Base-by-base conservation (phyloP, 2,797 vertebrate genomes). In the Enteromius fasciolatus region DNA sequence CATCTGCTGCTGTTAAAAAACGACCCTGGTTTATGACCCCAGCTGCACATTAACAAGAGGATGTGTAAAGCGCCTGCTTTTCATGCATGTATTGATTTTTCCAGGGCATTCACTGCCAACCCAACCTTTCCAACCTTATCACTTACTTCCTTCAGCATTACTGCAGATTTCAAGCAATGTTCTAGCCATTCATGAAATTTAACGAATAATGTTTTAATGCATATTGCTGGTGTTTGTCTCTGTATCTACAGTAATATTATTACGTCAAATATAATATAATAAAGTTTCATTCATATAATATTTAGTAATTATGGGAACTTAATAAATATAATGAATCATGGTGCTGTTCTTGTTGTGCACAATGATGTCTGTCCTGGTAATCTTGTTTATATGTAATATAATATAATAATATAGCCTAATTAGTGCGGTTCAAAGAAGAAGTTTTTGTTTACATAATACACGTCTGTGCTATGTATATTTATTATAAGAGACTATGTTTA, bases 21-120 rank as follows among this genome's bases (percentile, higher is more conserved):
- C 18, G 5, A 36, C 70, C 48, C 18, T 10, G 48, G 23, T 66
- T 59, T 78, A 57, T 78, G 39, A 64, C 25, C 64, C n/a, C 3
- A 78, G 28, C 59, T 67, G 17, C 70, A 52, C 11, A 11, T 36
- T n/a, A 73, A 18, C 52, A 73, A 73, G 70, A 73, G 70, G 25
- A 73, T 33, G 41, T 48, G 15, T 48, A 28, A 70, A 48, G 41
- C n/a, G 4, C 23, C 41, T 48, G 41, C 14, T 70, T 48, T 46
- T 70, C 41, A 28, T 28, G 70, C 28, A 73, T 52, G 46, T n/a
- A 33, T 52, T 73, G 46, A 6, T 20, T 31, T 70, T 72, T 20
- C 69, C 46, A 52, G 46, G 17, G 46, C 28, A 6, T 14, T 73
- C 28, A 52, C 69, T 50, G 46, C 46, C 28, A 20, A 52, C 28